Evolutionary conservation across 2,888 invertebrate genomes (phyloP).

Genomic region (Noctua janthina): DNA sequence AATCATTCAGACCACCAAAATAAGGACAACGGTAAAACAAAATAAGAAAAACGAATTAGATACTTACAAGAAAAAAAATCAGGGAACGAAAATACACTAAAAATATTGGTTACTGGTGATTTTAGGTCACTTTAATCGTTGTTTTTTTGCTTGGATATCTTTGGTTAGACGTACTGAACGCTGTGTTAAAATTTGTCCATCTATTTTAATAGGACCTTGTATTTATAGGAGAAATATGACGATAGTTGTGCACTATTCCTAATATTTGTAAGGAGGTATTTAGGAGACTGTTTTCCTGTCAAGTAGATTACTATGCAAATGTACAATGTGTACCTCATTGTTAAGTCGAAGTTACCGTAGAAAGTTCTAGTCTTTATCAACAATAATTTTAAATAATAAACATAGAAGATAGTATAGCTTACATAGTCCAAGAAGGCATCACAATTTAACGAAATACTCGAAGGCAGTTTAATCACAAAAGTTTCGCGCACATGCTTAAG

Average conservation of each 20-base stretch:
- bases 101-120: no score
- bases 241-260: conserved; percentile 30
- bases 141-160: no score
- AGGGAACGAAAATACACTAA: no score
- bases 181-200: no score
- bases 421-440: conserved; percentile 24
- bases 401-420: conserved; percentile 11
- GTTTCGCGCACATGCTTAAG: not conserved
- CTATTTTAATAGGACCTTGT: no score
- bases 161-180: no score
- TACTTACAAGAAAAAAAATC: no score
- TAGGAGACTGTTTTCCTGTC: not conserved
- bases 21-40: no score
- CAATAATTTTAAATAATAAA: conserved; percentile 33
- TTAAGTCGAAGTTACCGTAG: conserved; percentile 54
- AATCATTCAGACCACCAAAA: no score
- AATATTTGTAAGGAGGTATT: conserved; percentile 32
- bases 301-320: conserved; percentile 19
- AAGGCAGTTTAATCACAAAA: not conserved
- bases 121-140: no score
- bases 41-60: no score
- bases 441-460: conserved; percentile 12
- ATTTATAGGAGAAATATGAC: conserved; percentile 2
- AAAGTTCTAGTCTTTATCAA: conserved; percentile 61
- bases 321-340: conserved; percentile 42